Percentiles rank a stretch among this genome's conserved stretches.
phyloP scores from a whole-genome alignment of 35 echinoderm and acorn worm species.

The Heliocidaris erythrogramma region DNA sequence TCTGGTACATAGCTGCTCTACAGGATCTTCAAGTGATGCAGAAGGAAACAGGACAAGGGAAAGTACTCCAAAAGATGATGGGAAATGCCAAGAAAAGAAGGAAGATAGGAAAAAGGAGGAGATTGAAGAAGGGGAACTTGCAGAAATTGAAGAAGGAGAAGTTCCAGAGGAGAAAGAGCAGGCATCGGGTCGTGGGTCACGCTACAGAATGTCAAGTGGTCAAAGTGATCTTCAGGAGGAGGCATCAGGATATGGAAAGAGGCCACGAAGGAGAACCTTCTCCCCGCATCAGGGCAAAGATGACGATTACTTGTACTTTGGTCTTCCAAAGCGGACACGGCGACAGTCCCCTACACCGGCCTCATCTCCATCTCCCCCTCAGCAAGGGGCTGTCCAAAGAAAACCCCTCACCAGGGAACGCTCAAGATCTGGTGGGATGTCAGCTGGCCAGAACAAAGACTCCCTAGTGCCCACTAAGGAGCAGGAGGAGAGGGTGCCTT shows the following conservation, averaged over 20 bases:
- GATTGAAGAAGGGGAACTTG: slow-evolving; percentile 41
- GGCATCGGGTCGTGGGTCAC: not conserved
- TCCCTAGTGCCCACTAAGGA: not conserved
- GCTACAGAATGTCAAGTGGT: not conserved
- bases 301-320: slow-evolving; percentile 34
- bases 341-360: not conserved
- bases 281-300: slow-evolving; percentile 39
- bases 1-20: not conserved
- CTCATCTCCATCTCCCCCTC: not conserved
- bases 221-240: not conserved
- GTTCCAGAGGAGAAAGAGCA: slow-evolving; percentile 26
- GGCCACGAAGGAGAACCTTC: slow-evolving; percentile 2
- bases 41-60: slow-evolving; percentile 14
- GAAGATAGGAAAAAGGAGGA: slow-evolving; percentile 23
- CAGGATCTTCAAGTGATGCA: slow-evolving; percentile 14
- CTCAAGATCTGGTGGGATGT: not conserved
- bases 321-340: slow-evolving; percentile 7
- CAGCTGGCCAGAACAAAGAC: not conserved
- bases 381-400: not conserved
- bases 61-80: not conserved
- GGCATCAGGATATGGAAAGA: not conserved
- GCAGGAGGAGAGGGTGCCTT: slow-evolving; percentile 12
- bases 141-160: slow-evolving; percentile 44
- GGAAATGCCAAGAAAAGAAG: not conserved
- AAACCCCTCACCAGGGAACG: slow-evolving; percentile 40